These are phyloP conservation scores for Drosophila cognata DNA, from an alignment of 2,888 invertebrate species.

Conservation along the genomic window DNA sequence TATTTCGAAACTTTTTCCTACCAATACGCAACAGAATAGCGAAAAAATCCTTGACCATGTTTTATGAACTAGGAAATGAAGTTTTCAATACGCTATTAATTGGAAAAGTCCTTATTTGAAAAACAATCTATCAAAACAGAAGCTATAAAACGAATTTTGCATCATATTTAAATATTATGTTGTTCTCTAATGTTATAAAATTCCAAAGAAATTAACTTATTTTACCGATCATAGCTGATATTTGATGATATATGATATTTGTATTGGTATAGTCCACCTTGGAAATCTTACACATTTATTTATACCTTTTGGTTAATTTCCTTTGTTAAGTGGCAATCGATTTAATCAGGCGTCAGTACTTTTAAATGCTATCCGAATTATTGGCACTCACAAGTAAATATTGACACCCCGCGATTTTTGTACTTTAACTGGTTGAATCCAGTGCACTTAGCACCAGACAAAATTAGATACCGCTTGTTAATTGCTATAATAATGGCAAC, in stretches of 20 bases:
- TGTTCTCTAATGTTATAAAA: background rate
- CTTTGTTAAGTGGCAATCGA: constrained; percentile 53
- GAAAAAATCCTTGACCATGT: background rate
- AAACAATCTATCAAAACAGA: background rate
- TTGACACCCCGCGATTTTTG: constrained; percentile 43
- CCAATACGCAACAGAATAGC: background rate
- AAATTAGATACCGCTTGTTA: constrained; percentile 52
- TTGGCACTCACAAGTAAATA: constrained; percentile 44
- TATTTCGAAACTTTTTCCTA: fast-evolving
- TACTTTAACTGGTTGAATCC: constrained; percentile 74
- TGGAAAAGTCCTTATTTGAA: background rate
- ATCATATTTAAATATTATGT: background rate
- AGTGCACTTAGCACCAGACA: constrained; percentile 71
- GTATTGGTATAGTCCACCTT: background rate
- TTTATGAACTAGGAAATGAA: background rate
- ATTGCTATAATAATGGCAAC: constrained; percentile 33
- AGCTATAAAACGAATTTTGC: no score
- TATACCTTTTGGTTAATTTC: constrained; percentile 33
- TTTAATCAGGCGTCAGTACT: constrained; percentile 22
- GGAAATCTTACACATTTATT: background rate
- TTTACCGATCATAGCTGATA: background rate
- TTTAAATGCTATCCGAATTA: constrained; percentile 28
- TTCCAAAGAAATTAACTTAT: background rate
- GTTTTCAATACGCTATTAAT: background rate
- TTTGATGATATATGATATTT: constrained; percentile 15